phyloP scores from a whole-genome alignment of 2,113 vertebrate genomes.

The Gavia stellata region DNA sequence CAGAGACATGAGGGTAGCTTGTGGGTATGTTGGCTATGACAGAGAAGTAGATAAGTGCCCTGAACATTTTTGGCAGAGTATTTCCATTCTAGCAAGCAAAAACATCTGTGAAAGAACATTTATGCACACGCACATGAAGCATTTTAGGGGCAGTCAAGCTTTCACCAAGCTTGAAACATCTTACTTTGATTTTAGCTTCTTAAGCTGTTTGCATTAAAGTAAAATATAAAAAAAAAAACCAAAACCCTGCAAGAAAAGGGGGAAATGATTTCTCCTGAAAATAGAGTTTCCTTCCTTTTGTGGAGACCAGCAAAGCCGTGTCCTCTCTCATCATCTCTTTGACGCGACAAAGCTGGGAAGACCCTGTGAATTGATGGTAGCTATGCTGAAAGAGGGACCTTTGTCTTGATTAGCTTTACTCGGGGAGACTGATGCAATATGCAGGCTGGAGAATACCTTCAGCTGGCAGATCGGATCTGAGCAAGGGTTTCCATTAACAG shows the following conservation, averaged over 20 bases:
- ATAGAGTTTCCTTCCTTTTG: not conserved
- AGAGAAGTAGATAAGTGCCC: not conserved
- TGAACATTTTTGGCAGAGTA: not conserved
- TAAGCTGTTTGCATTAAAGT: not conserved
- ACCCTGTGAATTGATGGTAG: not conserved
- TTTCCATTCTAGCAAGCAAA: not conserved
- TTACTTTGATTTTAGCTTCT: not conserved
- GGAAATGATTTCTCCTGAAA: not conserved
- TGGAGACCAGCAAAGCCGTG: not conserved
- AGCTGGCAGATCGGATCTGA: not conserved
- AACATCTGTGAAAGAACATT: not conserved
- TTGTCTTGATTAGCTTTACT: not conserved
- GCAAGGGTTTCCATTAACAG: not conserved
- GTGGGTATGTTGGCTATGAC: not conserved
- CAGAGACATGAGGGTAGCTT: not conserved
- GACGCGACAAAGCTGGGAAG: not conserved
- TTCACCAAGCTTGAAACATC: not conserved
- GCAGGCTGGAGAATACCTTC: not conserved
- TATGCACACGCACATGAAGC: accelerated
- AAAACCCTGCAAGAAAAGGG: not conserved
- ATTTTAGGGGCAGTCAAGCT: not conserved
- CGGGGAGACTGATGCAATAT: not conserved
- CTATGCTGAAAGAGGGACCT: not conserved
- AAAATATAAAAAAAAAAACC: no score
- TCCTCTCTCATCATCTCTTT: not conserved